Percentiles rank a stretch among this genome's conserved stretches.
Evolutionary conservation across 2,797 vertebrate species (phyloP).

Genomic region (Sebastes nivosus): DNA sequence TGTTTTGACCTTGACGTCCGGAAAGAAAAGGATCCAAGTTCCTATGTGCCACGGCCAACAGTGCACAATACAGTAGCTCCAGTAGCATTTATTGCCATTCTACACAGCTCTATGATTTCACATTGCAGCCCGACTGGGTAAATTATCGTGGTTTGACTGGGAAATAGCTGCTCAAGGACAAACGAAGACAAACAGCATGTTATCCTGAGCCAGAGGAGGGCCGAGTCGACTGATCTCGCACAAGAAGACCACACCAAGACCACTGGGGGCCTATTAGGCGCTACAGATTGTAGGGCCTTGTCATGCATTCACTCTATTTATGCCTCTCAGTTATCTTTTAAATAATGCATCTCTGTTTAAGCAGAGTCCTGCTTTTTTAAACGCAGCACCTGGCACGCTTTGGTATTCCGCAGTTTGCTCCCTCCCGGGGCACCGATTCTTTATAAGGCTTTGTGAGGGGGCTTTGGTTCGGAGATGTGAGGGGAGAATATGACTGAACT

Average conservation of each 20-base stretch:
- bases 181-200: slow-evolving; percentile 68
- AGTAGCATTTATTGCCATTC: slow-evolving; percentile 57
- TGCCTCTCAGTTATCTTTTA: slow-evolving; percentile 77
- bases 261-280: slow-evolving; percentile 81
- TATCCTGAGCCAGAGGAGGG: slow-evolving; percentile 57
- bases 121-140: slow-evolving; percentile 52
- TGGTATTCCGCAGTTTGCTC: slow-evolving; percentile 67
- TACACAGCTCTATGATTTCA: slow-evolving; percentile 63
- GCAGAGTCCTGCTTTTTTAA: slow-evolving; percentile 62
- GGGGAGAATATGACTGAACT: slow-evolving; percentile 58
- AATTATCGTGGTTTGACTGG: slow-evolving; percentile 78
- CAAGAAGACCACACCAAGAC: slow-evolving; percentile 62
- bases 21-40: slow-evolving; percentile 36
- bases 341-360: slow-evolving; percentile 79
- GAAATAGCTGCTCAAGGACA: slow-evolving; percentile 71
- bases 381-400: slow-evolving; percentile 64
- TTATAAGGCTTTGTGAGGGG: slow-evolving; percentile 68
- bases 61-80: slow-evolving; percentile 13
- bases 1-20: slow-evolving; percentile 45
- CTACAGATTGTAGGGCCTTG: slow-evolving; percentile 75
- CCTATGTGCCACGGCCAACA: not conserved
- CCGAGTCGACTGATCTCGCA: slow-evolving; percentile 58
- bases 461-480: slow-evolving; percentile 70
- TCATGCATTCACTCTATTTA: slow-evolving; percentile 77
- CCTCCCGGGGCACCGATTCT: slow-evolving; percentile 64